Evolutionary conservation across 2,113 vertebrate genomes (phyloP).

Genomic region (Hippocampus mohnikei): DNA sequence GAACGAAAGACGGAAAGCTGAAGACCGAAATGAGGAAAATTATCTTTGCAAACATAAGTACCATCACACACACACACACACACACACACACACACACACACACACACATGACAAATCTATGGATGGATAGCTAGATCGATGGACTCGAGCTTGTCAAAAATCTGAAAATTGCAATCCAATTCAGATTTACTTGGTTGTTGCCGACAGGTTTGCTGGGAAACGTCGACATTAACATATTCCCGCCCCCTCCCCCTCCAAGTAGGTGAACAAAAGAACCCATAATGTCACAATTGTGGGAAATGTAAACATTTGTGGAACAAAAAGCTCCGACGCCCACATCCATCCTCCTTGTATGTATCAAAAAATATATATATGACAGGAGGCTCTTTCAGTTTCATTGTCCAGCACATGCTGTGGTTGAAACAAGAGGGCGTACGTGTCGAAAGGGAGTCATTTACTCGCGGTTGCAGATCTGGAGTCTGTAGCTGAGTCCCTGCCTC

Average conservation of each 20-base stretch:
- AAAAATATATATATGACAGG: not conserved
- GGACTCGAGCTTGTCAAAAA: not conserved
- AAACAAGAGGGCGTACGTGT: slow-evolving; percentile 17
- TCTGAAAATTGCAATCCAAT: not conserved
- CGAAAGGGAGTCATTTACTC: slow-evolving; percentile 4
- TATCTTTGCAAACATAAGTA: slow-evolving; percentile 35
- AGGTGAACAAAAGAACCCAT: slow-evolving; percentile 21
- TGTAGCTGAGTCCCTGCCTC: not conserved
- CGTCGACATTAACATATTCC: not conserved
- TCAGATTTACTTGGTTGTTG: not conserved
- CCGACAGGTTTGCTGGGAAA: not conserved
- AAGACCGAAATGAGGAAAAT: slow-evolving; percentile 42
- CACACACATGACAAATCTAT: too few species aligned
- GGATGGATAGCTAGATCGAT: too few species aligned
- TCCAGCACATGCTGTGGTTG: slow-evolving; percentile 12
- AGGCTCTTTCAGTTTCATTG: slow-evolving; percentile 9
- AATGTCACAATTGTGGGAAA: slow-evolving; percentile 14
- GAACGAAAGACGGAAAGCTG: slow-evolving; percentile 23
- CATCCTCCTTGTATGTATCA: slow-evolving; percentile 1
- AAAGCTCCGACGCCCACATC: slow-evolving; percentile 10
- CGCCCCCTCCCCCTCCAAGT: not conserved
- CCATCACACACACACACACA: not conserved
- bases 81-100: too few species aligned
- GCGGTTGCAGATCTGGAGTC: not conserved
- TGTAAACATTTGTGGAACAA: slow-evolving; percentile 31